phyloP scores from a whole-genome alignment of 2,113 vertebrate species.

The Edolisoma coerulescens region DNA sequence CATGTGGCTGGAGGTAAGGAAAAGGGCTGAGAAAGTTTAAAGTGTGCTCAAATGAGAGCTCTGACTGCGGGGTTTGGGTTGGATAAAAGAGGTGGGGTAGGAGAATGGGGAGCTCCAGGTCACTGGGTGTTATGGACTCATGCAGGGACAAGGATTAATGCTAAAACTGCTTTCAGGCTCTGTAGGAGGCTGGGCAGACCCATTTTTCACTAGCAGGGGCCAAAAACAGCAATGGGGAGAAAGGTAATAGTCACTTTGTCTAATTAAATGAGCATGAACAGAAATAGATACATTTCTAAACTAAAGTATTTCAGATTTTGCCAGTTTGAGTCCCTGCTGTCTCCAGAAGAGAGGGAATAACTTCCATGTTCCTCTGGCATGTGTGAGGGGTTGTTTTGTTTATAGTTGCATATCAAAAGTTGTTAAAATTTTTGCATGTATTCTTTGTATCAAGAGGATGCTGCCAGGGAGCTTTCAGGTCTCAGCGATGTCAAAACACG shows the following conservation, averaged over 20 bases:
- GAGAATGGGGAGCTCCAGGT: background rate
- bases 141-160: background rate
- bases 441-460: background rate
- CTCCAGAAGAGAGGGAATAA: background rate
- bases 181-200: background rate
- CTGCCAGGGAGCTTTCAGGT: background rate
- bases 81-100: background rate
- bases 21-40: background rate
- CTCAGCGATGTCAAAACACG: background rate
- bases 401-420: background rate
- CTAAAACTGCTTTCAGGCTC: background rate
- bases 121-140: background rate
- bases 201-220: background rate
- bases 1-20: background rate
- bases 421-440: background rate
- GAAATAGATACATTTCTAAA: background rate
- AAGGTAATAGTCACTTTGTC: background rate
- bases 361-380: background rate
- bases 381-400: background rate
- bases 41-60: background rate
- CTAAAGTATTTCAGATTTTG: background rate
- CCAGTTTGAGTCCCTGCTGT: background rate
- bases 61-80: background rate
- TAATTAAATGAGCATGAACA: background rate
- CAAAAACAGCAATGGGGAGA: background rate